Evolutionary conservation across 2,888 invertebrate genomes (phyloP).

Genomic region (Tachina fera): DNA sequence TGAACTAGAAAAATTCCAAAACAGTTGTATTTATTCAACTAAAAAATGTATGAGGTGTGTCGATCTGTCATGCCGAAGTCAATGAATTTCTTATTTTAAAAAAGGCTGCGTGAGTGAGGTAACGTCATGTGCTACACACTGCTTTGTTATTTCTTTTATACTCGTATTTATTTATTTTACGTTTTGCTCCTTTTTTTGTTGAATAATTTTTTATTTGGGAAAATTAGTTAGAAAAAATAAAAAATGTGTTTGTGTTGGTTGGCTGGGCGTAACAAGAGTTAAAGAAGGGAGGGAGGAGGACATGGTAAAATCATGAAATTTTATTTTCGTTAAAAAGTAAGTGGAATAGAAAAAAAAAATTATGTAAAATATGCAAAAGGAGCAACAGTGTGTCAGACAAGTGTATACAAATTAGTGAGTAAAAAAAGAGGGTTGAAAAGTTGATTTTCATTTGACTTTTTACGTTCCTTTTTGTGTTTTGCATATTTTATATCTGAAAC

Average conservation of each 20-base stretch:
- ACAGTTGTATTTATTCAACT: conserved; percentile 10
- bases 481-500: conserved; percentile 24
- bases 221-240: conserved; percentile 6
- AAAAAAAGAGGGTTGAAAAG: conserved; percentile 2
- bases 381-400: conserved; percentile 60
- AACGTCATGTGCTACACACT: conserved; percentile 54
- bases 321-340: conserved; percentile 23
- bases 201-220: conserved; percentile 6
- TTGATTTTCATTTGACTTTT: conserved; percentile 18
- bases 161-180: conserved; percentile 17
- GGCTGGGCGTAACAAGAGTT: background rate
- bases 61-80: conserved; percentile 66
- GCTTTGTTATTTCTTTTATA: background rate
- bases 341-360: conserved; percentile 14
- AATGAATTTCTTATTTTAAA: conserved; percentile 68
- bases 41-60: conserved; percentile 52
- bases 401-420: conserved; percentile 13
- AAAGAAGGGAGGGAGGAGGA: conserved; percentile 17
- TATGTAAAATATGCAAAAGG: background rate
- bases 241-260: conserved; percentile 8
- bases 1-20: conserved; percentile 3
- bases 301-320: background rate
- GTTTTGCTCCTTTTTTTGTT: background rate
- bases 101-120: conserved; percentile 65
- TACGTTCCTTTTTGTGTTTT: background rate